Conservation (phyloP, 2,888 invertebrate genomes). For the Danaus chrysippus region DNA sequence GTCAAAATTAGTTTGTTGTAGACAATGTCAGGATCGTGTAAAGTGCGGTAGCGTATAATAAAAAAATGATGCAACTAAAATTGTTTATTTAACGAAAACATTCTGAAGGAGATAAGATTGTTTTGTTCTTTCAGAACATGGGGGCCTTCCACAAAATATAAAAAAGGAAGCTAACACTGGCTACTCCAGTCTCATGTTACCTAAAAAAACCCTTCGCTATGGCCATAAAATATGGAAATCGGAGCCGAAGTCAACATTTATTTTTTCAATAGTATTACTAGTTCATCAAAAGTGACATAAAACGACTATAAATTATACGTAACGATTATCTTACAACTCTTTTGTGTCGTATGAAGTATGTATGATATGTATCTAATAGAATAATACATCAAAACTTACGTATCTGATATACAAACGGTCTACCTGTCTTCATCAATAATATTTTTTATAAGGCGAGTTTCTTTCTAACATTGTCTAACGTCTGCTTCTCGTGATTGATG, state of each 20-base stretch:
- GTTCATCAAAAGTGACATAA: constrained; percentile 14
- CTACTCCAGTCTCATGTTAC: constrained; percentile 40
- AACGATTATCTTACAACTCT: constrained; percentile 38
- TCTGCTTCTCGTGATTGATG: constrained; percentile 66
- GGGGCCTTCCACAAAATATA: constrained; percentile 54
- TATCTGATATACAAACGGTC: constrained; percentile 43
- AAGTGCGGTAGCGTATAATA: constrained; percentile 49
- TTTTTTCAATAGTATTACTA: constrained; percentile 1
- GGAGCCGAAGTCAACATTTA: not conserved
- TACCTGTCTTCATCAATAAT: constrained; percentile 76
- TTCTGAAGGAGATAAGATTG: constrained; percentile 61
- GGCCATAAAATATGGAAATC: constrained; percentile 25
- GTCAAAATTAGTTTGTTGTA: constrained; percentile 31
- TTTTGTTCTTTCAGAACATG: constrained; percentile 62
- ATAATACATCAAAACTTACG: constrained; percentile 58
- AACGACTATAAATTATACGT: constrained; percentile 32
- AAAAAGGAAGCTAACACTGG: constrained; percentile 41
- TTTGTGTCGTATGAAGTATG: constrained; percentile 44
- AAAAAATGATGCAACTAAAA: constrained; percentile 56
- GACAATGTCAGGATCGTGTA: constrained; percentile 26
- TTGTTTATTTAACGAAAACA: constrained; percentile 65
- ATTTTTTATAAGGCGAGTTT: constrained; percentile 60
- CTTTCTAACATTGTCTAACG: constrained; percentile 60
- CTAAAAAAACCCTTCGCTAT: constrained; percentile 32
- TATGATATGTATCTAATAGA: constrained; percentile 57